Percentiles rank a stretch among this genome's conserved stretches.
Conservation (phyloP, 35 echinoderm and acorn worm species). For the Nesometra sesokonis region DNA sequence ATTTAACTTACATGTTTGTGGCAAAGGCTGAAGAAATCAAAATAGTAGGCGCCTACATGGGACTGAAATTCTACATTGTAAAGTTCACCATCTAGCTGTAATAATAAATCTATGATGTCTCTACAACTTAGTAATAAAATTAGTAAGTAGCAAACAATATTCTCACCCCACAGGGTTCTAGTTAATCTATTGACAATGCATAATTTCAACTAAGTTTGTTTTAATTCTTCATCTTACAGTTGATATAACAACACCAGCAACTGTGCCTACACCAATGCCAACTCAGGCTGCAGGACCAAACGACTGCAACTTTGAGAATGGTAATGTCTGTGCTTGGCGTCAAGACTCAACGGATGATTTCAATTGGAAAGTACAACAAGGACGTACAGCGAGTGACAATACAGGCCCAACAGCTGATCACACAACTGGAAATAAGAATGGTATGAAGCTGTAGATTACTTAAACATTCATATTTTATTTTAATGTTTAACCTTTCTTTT, state of each 20-base stretch:
- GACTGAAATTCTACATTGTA: no score
- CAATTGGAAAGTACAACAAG: slow-evolving; percentile 66
- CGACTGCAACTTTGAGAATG: slow-evolving; percentile 32
- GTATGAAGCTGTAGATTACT: background rate
- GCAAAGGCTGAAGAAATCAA: no score
- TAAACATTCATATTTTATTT: no score
- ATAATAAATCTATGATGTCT: no score
- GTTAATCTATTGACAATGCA: no score
- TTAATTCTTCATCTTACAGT: background rate
- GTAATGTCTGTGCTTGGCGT: slow-evolving; percentile 39
- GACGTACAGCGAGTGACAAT: slow-evolving; percentile 26
- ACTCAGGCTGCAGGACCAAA: background rate
- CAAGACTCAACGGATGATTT: slow-evolving; percentile 61
- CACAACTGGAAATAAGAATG: slow-evolving; percentile 36
- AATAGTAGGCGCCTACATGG: no score
- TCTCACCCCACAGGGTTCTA: no score
- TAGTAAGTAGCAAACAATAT: no score
- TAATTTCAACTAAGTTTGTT: background rate
- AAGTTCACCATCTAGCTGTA: no score
- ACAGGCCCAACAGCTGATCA: slow-evolving; percentile 59
- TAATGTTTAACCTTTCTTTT: no score
- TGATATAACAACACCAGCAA: background rate
- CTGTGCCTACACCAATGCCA: background rate
- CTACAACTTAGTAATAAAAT: no score
- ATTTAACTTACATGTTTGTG: no score